A percentile compares a stretch with the other conserved stretches of the same genome.
Evolutionary conservation across 2,113 vertebrate genomes (phyloP).

Genomic region (Callipepla californica): DNA sequence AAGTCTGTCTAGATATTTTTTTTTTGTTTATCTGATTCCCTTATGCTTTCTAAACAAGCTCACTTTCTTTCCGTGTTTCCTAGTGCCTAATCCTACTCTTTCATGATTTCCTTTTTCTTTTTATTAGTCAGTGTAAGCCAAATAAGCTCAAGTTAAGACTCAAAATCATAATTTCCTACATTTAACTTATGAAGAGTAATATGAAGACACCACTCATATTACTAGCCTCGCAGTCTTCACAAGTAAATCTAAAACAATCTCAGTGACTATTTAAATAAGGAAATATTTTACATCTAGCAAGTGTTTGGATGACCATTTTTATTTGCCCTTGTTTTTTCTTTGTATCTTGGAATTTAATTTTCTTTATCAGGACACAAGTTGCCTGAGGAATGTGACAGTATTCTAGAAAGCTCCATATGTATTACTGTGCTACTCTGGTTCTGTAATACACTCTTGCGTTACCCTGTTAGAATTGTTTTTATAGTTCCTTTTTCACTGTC

Average conservation of each 20-base stretch:
- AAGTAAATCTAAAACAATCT: not conserved
- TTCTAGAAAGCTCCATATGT: not conserved
- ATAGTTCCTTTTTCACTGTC: not conserved
- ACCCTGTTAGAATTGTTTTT: not conserved
- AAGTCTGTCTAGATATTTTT: too few relatives aligned
- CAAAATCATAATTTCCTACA: not conserved
- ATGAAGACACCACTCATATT: not conserved
- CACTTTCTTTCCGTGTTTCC: not conserved
- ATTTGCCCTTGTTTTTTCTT: not conserved
- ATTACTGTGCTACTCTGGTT: not conserved
- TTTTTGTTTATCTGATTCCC: not conserved
- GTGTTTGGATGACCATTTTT: not conserved
- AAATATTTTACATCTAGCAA: not conserved
- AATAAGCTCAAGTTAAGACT: too few relatives aligned
- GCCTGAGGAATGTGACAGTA: not conserved
- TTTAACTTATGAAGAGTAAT: too few relatives aligned
- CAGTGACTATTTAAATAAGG: not conserved
- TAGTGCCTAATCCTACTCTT: not conserved
- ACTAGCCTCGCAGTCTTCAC: not conserved
- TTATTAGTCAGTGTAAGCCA: not conserved
- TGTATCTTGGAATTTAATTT: not conserved
- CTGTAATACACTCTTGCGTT: not conserved
- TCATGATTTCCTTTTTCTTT: not conserved
- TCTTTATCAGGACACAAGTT: not conserved
- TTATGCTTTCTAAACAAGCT: not conserved